Evolutionary conservation across 2,797 vertebrate genomes (phyloP).

Genomic region (Notolabrus celidotus): DNA sequence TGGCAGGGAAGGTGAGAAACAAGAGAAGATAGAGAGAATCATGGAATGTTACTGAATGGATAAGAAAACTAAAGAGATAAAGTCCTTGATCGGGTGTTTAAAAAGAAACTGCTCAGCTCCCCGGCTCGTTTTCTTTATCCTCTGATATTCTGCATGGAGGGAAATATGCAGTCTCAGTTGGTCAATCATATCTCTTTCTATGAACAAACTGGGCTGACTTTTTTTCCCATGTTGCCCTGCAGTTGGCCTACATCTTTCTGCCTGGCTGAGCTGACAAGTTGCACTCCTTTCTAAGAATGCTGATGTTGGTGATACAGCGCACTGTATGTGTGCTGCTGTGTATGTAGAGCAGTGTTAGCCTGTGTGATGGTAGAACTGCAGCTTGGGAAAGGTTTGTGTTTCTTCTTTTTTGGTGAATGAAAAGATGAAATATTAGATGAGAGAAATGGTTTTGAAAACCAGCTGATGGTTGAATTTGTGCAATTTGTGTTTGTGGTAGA

Average conservation of each 20-base stretch:
- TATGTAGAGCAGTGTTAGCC: constrained; percentile 3
- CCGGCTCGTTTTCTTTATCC: constrained; percentile 12
- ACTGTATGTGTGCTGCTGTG: constrained; percentile 25
- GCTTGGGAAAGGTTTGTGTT: background rate
- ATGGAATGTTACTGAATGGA: background rate
- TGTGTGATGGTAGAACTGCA: background rate
- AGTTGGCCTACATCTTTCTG: constrained; percentile 83
- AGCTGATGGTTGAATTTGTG: no score
- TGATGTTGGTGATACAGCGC: constrained; percentile 54
- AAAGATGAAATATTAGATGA: fast-evolving
- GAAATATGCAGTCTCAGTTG: constrained; percentile 31
- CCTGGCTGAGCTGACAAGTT: constrained; percentile 74
- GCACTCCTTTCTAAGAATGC: constrained; percentile 68
- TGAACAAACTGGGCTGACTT: constrained; percentile 62
- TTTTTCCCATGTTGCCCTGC: constrained; percentile 72
- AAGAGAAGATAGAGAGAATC: constrained; percentile 5
- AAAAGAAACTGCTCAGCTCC: background rate
- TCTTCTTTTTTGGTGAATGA: background rate
- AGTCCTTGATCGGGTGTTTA: background rate
- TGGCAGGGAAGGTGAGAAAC: constrained; percentile 13
- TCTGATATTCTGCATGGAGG: constrained; percentile 25
- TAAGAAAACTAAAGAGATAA: background rate
- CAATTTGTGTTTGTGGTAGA: background rate
- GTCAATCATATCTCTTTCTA: constrained; percentile 60
- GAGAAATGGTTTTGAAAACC: background rate